Base-by-base conservation (phyloP, 23 tunicate species). In the Ciona savignyi region DNA sequence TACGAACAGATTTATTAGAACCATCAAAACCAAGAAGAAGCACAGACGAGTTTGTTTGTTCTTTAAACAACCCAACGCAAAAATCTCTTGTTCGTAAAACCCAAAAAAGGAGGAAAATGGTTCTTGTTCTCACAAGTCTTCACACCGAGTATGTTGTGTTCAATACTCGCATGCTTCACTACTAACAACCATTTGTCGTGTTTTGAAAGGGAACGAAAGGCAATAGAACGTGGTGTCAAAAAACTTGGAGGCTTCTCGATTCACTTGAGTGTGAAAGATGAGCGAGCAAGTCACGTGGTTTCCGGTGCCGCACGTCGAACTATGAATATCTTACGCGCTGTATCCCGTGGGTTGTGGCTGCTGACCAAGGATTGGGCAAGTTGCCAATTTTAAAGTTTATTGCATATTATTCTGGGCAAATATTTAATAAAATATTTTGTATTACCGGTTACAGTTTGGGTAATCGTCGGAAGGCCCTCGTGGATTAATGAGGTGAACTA, bases 301-400 rank as follows among this genome's bases (percentile, higher is more conserved):
- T 82, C 80, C 34, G 96, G 96, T 6, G 96, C 78, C 3, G 78
- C 82, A 2, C 67, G 95, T 29, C 82, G 95, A 35, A 87, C 95
- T 20, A 26, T 87, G 60, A 87, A 87, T 56, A 83, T 87, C 25
- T 35, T 87, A 28, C 68, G 60, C 3, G 96, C 84, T 1, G 77
- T 82, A 27, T 49, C 77, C 3, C 63, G 77, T 26, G 96, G 96
- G 6, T 35, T 82, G 63, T 88, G 96, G 96, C 63, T 88, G 49
- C 35, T 88, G 27, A 77, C 88, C 0, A 78, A 67, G 30, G 68
- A 82, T 22, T 88, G 96, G 96, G 96, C 81, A 2, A 51, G 80
- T 67, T 19, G 20, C n/a, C n/a, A n/a, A n/a, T n/a, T n/a, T n/a
- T n/a, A n/a, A n/a, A n/a, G n/a, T n/a, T n/a, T n/a, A n/a, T n/a